Percentiles rank a stretch among this genome's conserved stretches.
These are phyloP conservation scores for Marmota monax DNA, from an alignment of 2,113 vertebrate species.

Conservation along the genomic window DNA sequence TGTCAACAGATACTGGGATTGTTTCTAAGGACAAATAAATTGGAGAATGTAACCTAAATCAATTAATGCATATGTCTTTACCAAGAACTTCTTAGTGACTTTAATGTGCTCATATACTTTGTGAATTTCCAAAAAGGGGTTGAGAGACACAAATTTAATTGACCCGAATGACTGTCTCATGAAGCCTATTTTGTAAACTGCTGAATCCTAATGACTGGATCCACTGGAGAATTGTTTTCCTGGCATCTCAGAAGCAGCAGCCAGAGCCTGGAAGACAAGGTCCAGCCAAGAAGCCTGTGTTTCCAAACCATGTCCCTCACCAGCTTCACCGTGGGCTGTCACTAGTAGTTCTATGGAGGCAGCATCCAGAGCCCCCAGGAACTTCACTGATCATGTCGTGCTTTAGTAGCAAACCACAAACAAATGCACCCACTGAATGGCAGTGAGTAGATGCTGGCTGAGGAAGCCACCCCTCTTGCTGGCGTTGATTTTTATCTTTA, in stretches of 20 bases:
- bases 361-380: not conserved
- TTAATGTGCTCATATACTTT: not conserved
- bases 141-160: not conserved
- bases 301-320: not conserved
- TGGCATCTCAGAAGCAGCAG: not conserved
- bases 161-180: not conserved
- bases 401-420: slow-evolving; percentile 53
- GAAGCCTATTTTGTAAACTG: not conserved
- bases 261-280: not conserved
- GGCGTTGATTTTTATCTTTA: slow-evolving; percentile 74
- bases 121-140: not conserved
- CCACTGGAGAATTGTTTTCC: not conserved
- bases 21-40: not conserved
- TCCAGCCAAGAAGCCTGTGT: not conserved
- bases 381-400: slow-evolving; percentile 34
- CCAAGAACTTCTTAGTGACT: not conserved
- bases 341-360: not conserved
- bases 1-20: not conserved
- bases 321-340: not conserved
- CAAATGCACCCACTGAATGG: slow-evolving; percentile 50
- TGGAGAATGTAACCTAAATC: not conserved
- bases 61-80: slow-evolving; percentile 4
- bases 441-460: slow-evolving; percentile 45
- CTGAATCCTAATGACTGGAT: not conserved
- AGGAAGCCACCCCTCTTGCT: slow-evolving; percentile 53